Base-by-base conservation (phyloP, 2,888 invertebrate species). In the Tenthredo scrophulariae region DNA sequence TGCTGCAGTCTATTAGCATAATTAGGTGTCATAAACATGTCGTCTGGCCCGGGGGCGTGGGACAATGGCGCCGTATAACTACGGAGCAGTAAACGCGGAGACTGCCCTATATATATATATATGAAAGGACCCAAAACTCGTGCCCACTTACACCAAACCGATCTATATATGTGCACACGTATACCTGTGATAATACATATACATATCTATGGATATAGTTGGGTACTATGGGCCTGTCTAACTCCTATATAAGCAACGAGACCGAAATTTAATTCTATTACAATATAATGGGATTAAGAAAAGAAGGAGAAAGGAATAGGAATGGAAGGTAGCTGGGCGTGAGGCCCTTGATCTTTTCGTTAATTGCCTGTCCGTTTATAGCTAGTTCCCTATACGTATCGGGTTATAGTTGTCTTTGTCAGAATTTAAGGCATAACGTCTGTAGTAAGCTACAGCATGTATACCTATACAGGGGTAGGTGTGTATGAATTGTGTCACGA, bases 1-100 rank as follows among this genome's bases (percentile, higher is more conserved):
- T 62, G 83, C 37, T 83, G 83, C 83, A 67, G 83, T 83, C 83
- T 67, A 83, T 83, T 83, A 83, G 83, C 87, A 87, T 89, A 89
- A 90, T 89, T 90, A 89, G 88, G 79, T 88, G 87, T 85, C 88
- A 87, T 89, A 89, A 90, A 88, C 87, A 88, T 85, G 86, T 87
- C 86, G 84, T 84, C 82, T 86, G 86, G 84, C 85, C 72, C n/a
- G 82, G 40, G 82, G 85, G 85, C 80, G 85, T 82, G 85, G 72
- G 85, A 82, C 85, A 79, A 82, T 82, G 80, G 77, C 54, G 85
- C 85, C 85, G 70, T 40, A 65, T 79, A 84, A 29, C 26, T 43
- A 67, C 72, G 72, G 46, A 70, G 43, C 80, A 46, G 83, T 83
- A 83, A 83, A 83, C 50, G 43, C 29, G 10, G 29, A 29, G 46